A percentile compares a stretch with the other conserved stretches of the same genome.
Evolutionary conservation across 2,888 invertebrate genomes (phyloP).

Genomic region (Gerris lacustris): DNA sequence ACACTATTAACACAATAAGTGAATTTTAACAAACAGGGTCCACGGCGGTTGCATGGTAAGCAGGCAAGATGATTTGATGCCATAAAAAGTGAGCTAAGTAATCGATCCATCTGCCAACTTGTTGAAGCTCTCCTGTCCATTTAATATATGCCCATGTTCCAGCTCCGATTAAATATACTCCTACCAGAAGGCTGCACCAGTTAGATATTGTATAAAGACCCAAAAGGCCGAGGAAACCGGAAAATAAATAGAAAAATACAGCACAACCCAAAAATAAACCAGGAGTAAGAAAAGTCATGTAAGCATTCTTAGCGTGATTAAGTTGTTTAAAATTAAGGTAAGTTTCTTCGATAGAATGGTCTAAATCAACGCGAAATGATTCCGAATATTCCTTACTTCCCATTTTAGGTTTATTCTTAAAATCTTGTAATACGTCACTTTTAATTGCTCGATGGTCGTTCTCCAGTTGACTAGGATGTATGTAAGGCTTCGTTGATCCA

Average conservation of each 20-base stretch:
- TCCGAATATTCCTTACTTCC: constrained; percentile 93
- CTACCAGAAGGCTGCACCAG: constrained; percentile 72
- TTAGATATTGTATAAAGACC: constrained; percentile 74
- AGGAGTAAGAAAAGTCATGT: constrained; percentile 93
- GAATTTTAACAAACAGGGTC: too few relatives aligned
- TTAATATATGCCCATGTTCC: constrained; percentile 86
- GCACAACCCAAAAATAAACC: constrained; percentile 82
- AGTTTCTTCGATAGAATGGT: constrained; percentile 72
- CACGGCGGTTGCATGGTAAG: background rate
- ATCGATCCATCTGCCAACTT: constrained; percentile 77
- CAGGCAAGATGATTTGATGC: constrained; percentile 58
- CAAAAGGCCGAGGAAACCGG: constrained; percentile 72
- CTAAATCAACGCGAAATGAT: constrained; percentile 69
- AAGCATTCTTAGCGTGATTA: constrained; percentile 97
- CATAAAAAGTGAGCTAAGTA: constrained; percentile 74
- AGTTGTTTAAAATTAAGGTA: constrained; percentile 74
- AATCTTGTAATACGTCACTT: constrained; percentile 60
- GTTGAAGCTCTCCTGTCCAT: constrained; percentile 84
- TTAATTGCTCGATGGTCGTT: constrained; percentile 68
- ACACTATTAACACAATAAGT: too few relatives aligned
- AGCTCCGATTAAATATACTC: constrained; percentile 67
- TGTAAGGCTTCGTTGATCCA: constrained; percentile 86
- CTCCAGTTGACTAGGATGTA: constrained; percentile 72
- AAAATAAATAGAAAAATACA: constrained; percentile 73
- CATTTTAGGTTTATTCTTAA: constrained; percentile 87